phyloP scores from a whole-genome alignment of 1,140 invertebrate species.

The Hestina assimilis region DNA sequence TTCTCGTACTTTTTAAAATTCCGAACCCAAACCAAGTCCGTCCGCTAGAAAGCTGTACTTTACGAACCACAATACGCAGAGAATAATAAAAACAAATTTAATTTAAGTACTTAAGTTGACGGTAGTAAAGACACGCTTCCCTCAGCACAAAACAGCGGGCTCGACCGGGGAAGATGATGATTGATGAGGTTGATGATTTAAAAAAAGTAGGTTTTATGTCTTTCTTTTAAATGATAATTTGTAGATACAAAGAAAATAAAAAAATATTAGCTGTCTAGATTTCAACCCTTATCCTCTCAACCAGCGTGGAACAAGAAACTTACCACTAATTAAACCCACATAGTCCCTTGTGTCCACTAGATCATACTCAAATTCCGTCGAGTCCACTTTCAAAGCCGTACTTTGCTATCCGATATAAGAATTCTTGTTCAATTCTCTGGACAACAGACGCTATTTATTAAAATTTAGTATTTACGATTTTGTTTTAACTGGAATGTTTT shows the following conservation, averaged over 20 bases:
- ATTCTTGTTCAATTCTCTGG: neutral
- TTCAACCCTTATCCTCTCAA: constrained; percentile 13
- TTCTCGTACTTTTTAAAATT: no score
- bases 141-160: no score
- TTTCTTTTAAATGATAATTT: no score
- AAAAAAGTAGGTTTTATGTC: no score
- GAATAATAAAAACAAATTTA: no score
- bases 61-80: no score
- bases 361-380: constrained; percentile 52
- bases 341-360: constrained; percentile 49
- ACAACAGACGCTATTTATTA: neutral
- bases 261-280: neutral
- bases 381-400: constrained; percentile 54
- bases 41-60: no score
- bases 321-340: constrained; percentile 45
- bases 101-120: no score
- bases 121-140: no score
- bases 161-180: no score
- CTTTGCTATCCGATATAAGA: constrained; percentile 38
- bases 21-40: no score
- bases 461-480: neutral
- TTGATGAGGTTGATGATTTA: no score
- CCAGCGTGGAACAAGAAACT: constrained; percentile 17
- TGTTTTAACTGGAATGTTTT: neutral
- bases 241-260: neutral